Conservation (phyloP, 1,140 invertebrate genomes). For the Amyelois transitella region DNA sequence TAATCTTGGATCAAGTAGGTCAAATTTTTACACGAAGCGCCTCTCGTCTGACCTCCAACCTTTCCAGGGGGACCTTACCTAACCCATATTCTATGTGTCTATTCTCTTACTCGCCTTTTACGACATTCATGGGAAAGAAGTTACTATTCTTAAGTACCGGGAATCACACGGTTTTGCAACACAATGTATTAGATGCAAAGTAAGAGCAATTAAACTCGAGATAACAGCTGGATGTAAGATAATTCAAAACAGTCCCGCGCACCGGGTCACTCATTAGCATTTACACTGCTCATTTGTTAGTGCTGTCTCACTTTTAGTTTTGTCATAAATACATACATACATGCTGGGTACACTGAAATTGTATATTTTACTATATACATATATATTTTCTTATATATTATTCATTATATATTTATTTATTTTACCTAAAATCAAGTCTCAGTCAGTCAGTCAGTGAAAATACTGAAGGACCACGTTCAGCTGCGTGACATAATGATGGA, state of each 20-base stretch:
- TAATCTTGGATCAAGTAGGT: no score
- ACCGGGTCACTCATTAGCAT: not conserved
- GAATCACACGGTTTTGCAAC: not conserved
- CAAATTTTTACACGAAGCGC: no score
- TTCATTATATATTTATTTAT: not conserved
- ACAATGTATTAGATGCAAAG: not conserved
- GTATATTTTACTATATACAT: no score
- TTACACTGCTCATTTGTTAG: not conserved
- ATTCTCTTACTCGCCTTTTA: not conserved
- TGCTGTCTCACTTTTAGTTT: not conserved
- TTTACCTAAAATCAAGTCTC: not conserved
- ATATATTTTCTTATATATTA: no score
- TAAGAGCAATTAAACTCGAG: not conserved
- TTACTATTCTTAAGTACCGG: not conserved
- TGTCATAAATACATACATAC: no score
- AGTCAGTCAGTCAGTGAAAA: not conserved
- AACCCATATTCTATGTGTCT: no score
- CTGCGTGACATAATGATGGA: no score
- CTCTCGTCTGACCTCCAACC: no score
- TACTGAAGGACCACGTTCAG: not conserved
- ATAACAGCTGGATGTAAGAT: not conserved
- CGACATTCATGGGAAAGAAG: not conserved
- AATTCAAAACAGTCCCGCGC: not conserved
- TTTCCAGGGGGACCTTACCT: no score
- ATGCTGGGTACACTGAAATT: no score